A percentile compares a stretch with the other conserved stretches of the same genome.
These are phyloP conservation scores for Helarctos malayanus DNA, from an alignment of 2,797 vertebrate genomes.

Conservation along the genomic window DNA sequence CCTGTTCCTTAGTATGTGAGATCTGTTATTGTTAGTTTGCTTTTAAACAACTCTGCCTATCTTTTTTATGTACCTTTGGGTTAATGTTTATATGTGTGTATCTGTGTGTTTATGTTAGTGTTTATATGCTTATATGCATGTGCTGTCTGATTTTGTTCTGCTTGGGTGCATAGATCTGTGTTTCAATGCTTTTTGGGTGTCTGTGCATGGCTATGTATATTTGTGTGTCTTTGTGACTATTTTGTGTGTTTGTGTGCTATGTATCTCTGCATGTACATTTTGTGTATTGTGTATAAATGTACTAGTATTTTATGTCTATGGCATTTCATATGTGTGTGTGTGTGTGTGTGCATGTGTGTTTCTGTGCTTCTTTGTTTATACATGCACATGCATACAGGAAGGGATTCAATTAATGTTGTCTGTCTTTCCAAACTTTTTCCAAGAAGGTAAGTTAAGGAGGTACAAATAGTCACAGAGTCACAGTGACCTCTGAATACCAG, in stretches of 20 bases:
- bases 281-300: not conserved
- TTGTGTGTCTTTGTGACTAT: not conserved
- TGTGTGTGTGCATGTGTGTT: not conserved
- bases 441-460: not conserved
- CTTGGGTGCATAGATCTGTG: not conserved
- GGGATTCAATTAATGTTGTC: not conserved
- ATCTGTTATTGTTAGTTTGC: slow-evolving; percentile 2
- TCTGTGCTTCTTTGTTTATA: not conserved
- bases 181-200: not conserved
- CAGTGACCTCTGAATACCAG: not conserved
- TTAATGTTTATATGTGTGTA: not conserved
- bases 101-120: not conserved
- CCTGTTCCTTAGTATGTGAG: not conserved
- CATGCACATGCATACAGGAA: not conserved
- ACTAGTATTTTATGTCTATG: not conserved
- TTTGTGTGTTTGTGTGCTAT: not conserved
- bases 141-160: not conserved
- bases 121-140: not conserved
- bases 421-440: slow-evolving; percentile 3
- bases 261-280: not conserved
- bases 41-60: not conserved
- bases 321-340: not conserved
- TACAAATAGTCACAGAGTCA: not conserved
- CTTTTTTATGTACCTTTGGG: not conserved
- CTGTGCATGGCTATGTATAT: not conserved